These are phyloP conservation scores for Trichechus manatus DNA, from an alignment of 2,113 vertebrate species.

Conservation along the genomic window DNA sequence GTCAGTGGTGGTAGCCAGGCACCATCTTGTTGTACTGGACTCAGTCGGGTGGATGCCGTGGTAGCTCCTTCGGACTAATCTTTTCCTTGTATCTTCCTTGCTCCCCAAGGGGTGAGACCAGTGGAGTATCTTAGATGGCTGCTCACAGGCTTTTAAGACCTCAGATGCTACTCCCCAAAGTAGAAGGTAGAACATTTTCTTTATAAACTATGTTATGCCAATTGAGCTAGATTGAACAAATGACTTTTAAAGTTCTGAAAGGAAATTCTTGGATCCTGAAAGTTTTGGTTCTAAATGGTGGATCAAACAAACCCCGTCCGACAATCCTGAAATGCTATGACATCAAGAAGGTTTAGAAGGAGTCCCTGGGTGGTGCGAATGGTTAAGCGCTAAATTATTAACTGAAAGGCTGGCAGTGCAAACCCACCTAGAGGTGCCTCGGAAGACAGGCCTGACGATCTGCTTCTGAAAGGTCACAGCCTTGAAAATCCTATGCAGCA, in stretches of 20 bases:
- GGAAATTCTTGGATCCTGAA: background rate
- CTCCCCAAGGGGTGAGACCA: no score
- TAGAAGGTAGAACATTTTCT: no score
- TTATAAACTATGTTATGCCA: no score
- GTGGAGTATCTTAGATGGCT: no score
- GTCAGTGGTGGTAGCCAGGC: no score
- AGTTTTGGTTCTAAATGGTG: slow-evolving; percentile 35
- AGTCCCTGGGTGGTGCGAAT: background rate
- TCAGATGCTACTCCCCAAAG: no score
- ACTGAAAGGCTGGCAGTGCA: background rate
- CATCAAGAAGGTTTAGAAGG: background rate
- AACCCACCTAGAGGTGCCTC: background rate
- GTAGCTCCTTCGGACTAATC: no score
- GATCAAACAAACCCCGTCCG: background rate
- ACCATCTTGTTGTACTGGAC: no score
- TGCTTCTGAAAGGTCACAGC: background rate
- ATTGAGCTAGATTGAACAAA: no score
- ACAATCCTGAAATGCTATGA: background rate
- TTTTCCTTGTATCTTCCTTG: no score
- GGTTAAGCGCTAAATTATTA: background rate
- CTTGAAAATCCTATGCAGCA: background rate
- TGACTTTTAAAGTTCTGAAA: slow-evolving; percentile 31
- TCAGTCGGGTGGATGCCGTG: no score
- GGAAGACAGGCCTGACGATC: background rate
- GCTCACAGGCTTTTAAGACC: no score